Conservation (phyloP, 2,113 vertebrate genomes). For the Tichodroma muraria region DNA sequence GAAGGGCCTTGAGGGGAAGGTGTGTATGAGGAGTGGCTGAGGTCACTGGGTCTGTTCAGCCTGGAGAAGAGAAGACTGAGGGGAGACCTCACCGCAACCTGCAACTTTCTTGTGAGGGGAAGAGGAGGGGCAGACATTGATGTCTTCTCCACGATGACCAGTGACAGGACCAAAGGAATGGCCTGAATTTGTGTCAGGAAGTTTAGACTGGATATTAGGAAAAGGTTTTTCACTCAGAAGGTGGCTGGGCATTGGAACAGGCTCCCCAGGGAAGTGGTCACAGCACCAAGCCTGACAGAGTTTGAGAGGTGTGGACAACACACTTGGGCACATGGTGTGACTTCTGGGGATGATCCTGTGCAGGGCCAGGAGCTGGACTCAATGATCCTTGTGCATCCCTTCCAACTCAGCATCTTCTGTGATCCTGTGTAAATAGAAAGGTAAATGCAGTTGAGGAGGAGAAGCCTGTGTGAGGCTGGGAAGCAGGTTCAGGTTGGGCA, state of each 20-base stretch:
- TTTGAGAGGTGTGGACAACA: not conserved
- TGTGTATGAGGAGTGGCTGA: rapidly evolving
- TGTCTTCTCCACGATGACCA: not conserved
- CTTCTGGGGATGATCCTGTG: not conserved
- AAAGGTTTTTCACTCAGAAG: not conserved
- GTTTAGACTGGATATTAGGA: not conserved
- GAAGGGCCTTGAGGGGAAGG: not conserved
- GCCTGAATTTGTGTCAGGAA: not conserved
- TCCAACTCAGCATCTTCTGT: not conserved
- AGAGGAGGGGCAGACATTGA: not conserved
- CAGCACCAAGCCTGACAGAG: not conserved
- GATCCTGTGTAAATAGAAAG: not conserved
- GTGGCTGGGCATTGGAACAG: not conserved
- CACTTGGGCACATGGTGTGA: not conserved
- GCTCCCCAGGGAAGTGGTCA: not conserved
- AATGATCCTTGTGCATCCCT: not conserved
- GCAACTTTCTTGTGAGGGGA: not conserved
- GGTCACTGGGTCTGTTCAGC: not conserved
- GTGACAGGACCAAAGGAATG: not conserved
- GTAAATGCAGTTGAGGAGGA: not conserved
- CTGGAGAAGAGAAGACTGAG: not conserved
- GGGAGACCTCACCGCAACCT: not conserved
- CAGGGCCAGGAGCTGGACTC: not conserved
- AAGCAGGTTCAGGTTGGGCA: not conserved
- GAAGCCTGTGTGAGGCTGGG: not conserved